These are phyloP conservation scores for Drosophila truncata DNA, from an alignment of 1,140 invertebrate species.

Conservation along the genomic window DNA sequence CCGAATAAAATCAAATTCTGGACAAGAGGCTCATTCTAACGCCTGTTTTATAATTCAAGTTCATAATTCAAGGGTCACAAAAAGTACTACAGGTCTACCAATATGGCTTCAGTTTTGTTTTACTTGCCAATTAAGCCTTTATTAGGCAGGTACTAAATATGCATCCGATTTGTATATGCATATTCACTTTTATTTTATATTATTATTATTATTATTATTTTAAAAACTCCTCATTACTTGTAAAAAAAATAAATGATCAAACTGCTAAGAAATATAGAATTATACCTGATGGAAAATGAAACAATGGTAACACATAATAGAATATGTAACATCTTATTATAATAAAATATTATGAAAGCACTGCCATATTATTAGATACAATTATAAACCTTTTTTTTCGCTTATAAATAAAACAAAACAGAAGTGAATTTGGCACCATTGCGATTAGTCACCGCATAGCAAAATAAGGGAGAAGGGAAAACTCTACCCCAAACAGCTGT, in stretches of 20 bases:
- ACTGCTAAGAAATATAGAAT: not conserved
- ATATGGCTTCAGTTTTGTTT: not conserved
- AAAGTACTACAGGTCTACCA: not conserved
- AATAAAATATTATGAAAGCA: not conserved
- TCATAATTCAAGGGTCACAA: not conserved
- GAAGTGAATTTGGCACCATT: not conserved
- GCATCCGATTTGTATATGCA: not conserved
- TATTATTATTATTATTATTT: not conserved
- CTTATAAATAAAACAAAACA: not conserved
- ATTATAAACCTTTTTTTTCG: too few relatives aligned
- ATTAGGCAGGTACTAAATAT: not conserved
- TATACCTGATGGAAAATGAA: not conserved
- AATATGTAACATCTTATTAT: too few relatives aligned
- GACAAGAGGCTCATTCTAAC: too few relatives aligned
- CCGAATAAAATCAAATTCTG: too few relatives aligned
- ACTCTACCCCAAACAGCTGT: not conserved
- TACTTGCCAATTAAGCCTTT: not conserved
- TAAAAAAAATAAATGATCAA: not conserved
- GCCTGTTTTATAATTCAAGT: too few relatives aligned
- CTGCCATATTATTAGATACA: not conserved
- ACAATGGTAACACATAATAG: not conserved
- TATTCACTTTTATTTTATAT: not conserved
- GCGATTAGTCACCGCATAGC: slow-evolving; percentile 12
- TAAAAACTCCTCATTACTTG: not conserved
- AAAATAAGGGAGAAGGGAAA: too few relatives aligned